Percentiles rank a stretch among this genome's conserved stretches.
Conservation (phyloP, 1,140 invertebrate species). For the Nymphalis io region DNA sequence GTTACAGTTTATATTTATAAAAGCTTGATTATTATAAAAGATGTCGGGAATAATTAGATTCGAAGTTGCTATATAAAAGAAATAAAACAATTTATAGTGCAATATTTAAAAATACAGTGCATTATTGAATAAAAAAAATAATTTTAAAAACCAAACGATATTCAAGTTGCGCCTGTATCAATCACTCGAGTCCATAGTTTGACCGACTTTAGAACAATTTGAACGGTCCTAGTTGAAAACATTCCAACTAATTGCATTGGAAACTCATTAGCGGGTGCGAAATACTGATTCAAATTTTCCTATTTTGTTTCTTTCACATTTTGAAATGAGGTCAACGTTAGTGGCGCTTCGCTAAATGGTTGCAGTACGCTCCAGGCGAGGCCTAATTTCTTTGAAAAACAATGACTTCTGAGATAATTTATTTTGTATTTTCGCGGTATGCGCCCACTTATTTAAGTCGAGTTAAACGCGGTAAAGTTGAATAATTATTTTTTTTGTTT, state of each 20-base stretch:
- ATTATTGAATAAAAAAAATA: not conserved
- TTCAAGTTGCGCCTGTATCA: not conserved
- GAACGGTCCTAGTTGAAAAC: slow-evolving; percentile 43
- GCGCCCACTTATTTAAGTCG: not conserved
- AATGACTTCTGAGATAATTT: slow-evolving; percentile 24
- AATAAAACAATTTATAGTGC: too few relatives aligned
- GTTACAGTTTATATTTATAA: too few relatives aligned
- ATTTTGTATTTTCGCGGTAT: slow-evolving; percentile 9
- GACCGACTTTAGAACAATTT: slow-evolving; percentile 43
- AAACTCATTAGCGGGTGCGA: slow-evolving; percentile 62
- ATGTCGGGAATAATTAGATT: too few relatives aligned
- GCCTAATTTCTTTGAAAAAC: slow-evolving; percentile 30
- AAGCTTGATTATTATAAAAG: too few relatives aligned
- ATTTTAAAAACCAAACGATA: not conserved
- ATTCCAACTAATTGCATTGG: slow-evolving; percentile 63
- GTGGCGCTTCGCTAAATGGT: slow-evolving; percentile 49
- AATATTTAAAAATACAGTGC: too few relatives aligned
- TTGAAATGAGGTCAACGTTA: slow-evolving; percentile 46
- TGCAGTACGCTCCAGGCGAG: slow-evolving; percentile 6
- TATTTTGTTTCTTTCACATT: slow-evolving; percentile 58
- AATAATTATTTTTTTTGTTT: not conserved
- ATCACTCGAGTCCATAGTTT: slow-evolving; percentile 6
- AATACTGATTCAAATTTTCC: slow-evolving; percentile 63
- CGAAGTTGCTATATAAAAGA: too few relatives aligned
- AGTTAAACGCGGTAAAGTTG: slow-evolving; percentile 5